Evolutionary conservation across 2,888 invertebrate species (phyloP).

Genomic region (Clistopyga incitator): DNA sequence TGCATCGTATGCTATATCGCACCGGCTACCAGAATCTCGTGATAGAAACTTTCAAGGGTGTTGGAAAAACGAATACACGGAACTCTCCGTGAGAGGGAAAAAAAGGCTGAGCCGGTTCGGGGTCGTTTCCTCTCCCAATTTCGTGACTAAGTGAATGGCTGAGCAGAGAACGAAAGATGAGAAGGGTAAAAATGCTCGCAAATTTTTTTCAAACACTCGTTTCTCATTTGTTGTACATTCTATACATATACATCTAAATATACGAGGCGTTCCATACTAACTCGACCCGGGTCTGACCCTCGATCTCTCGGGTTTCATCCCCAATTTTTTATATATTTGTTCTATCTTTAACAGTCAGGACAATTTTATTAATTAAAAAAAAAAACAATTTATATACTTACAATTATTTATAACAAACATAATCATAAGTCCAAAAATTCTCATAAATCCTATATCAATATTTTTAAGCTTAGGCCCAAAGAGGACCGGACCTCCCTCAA

Average conservation of each 20-base stretch:
- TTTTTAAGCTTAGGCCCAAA: too few relatives aligned
- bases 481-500: too few relatives aligned
- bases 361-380: too few relatives aligned
- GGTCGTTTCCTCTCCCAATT: slow-evolving; percentile 40
- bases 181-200: slow-evolving; percentile 21
- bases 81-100: slow-evolving; percentile 23
- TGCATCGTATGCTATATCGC: slow-evolving; percentile 8
- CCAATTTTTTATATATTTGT: too few relatives aligned
- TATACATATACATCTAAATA: neutral
- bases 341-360: too few relatives aligned
- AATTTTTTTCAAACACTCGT: slow-evolving; percentile 27
- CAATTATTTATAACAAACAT: too few relatives aligned
- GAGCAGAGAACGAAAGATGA: slow-evolving; percentile 20
- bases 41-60: slow-evolving; percentile 46
- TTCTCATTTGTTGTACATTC: neutral
- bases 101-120: slow-evolving; percentile 19
- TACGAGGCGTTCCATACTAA: neutral
- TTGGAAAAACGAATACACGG: slow-evolving; percentile 16
- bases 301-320: too few relatives aligned
- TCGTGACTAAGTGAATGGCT: slow-evolving; percentile 53
- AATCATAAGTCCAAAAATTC: too few relatives aligned
- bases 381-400: too few relatives aligned
- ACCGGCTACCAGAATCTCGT: slow-evolving; percentile 2
- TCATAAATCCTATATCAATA: too few relatives aligned
- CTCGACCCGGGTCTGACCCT: too few relatives aligned